A percentile compares a stretch with the other conserved stretches of the same genome.
phyloP scores from a whole-genome alignment of 2,888 invertebrate species.

The Hydropsyche betteni region DNA sequence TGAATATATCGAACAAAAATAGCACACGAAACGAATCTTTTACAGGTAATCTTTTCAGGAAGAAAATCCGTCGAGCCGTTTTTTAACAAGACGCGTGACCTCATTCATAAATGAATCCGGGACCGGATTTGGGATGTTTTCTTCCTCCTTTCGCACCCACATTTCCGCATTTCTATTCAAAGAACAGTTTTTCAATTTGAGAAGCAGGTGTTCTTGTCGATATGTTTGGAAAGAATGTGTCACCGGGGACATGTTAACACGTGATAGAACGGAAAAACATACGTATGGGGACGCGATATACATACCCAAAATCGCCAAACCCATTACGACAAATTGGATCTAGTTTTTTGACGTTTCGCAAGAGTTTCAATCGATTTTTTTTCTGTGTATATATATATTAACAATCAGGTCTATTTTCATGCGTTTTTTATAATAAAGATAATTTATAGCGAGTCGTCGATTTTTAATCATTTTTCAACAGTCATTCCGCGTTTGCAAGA shows the following conservation, averaged over 20 bases:
- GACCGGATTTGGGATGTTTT: not conserved
- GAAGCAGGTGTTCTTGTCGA: conserved; percentile 22
- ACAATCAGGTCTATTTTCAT: no score
- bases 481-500: no score
- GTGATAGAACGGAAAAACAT: conserved; percentile 4
- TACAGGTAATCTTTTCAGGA: not conserved
- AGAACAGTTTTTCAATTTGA: conserved; percentile 14
- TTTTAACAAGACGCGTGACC: conserved; percentile 7
- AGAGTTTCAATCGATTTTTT: no score
- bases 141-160: no score
- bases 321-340: not conserved
- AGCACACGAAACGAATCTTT: not conserved
- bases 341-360: not conserved
- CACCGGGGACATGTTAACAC: conserved; percentile 16
- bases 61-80: not conserved
- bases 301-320: not conserved
- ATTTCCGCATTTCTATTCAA: not conserved
- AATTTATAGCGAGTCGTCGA: no score
- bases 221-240: conserved; percentile 14
- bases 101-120: not conserved
- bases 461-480: no score
- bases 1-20: no score
- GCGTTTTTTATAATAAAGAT: no score
- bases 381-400: no score
- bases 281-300: not conserved